phyloP scores from a whole-genome alignment of 2,888 invertebrate genomes.

The Ethmia dodecea region DNA sequence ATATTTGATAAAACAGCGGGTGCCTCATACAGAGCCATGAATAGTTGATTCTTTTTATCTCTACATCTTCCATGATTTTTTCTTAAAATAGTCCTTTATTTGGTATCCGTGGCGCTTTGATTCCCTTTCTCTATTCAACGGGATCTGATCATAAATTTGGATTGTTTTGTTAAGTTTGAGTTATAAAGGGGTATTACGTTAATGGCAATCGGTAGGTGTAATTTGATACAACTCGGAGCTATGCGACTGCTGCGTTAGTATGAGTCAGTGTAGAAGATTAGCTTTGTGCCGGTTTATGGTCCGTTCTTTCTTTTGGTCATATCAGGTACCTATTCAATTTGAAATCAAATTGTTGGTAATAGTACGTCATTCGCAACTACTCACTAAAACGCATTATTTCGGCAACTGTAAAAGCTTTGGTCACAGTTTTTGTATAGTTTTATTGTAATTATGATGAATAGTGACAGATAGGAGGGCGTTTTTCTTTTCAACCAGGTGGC shows the following conservation, averaged over 20 bases:
- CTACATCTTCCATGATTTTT: conserved; percentile 54
- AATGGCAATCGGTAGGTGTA: conserved; percentile 74
- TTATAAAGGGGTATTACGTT: conserved; percentile 72
- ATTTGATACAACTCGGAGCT: conserved; percentile 61
- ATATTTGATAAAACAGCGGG: conserved; percentile 74
- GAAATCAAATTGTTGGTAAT: conserved; percentile 7
- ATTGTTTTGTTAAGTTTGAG: conserved; percentile 71
- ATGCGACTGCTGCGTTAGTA: conserved; percentile 55
- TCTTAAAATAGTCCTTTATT: conserved; percentile 54
- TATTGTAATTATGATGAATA: conserved; percentile 51
- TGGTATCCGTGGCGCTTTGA: conserved; percentile 67
- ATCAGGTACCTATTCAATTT: conserved; percentile 1
- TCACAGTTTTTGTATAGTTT: conserved; percentile 30
- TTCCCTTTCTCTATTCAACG: conserved; percentile 71
- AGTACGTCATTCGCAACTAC: no score
- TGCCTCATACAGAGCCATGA: conserved; percentile 56
- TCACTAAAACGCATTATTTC: conserved; percentile 13
- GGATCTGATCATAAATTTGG: conserved; percentile 66
- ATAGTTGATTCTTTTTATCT: conserved; percentile 65
- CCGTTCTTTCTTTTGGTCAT: conserved; percentile 12
- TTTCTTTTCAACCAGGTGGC: conserved; percentile 35
- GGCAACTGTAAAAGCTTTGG: conserved; percentile 27
- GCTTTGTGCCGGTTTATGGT: conserved; percentile 26
- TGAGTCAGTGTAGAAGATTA: conserved; percentile 42
- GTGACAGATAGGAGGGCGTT: conserved; percentile 43